These are phyloP conservation scores for Sorex araneus DNA, from an alignment of 2,113 vertebrate genomes.

Conservation along the genomic window DNA sequence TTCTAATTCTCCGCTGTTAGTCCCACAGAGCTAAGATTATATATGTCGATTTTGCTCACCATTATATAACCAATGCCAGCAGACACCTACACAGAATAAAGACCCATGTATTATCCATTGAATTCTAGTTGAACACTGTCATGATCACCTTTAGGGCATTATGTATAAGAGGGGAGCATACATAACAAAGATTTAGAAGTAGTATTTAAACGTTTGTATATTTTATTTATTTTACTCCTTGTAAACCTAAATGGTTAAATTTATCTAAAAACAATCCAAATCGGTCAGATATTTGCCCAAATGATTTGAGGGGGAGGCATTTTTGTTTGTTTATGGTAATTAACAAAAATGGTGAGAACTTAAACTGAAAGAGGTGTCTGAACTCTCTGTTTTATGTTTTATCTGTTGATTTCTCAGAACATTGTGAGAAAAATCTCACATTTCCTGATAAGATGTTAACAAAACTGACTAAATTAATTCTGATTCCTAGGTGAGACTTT, in stretches of 20 bases:
- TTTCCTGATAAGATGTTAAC: neutral
- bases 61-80: neutral
- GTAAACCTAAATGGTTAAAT: neutral
- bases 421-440: neutral
- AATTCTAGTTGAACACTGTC: neutral
- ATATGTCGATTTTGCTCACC: no score
- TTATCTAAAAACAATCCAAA: neutral
- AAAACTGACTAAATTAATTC: neutral
- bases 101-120: neutral
- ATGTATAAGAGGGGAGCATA: neutral
- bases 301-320: neutral
- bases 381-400: neutral
- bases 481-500: neutral
- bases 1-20: neutral
- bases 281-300: neutral
- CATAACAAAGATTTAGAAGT: neutral
- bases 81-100: neutral
- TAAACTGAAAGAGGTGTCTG: neutral
- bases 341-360: neutral
- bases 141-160: neutral
- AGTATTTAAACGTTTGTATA: neutral
- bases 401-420: constrained; percentile 11
- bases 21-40: neutral
- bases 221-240: constrained; percentile 33
- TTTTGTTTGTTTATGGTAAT: neutral